phyloP scores from a whole-genome alignment of 2,888 invertebrate species.

The Chrysolina haemoptera region DNA sequence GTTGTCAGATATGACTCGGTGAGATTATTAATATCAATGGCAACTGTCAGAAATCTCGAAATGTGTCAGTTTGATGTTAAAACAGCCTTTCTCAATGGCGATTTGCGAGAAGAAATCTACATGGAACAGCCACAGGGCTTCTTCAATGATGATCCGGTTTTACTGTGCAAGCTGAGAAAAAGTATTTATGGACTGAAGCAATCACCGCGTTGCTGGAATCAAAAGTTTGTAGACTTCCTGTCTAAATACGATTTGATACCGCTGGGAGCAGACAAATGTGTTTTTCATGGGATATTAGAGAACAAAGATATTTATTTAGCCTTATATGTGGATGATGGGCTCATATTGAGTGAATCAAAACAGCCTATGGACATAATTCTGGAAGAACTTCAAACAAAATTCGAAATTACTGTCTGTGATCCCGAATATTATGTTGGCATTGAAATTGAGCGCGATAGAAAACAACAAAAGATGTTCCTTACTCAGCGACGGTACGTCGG shows the following conservation, averaged over 20 bases:
- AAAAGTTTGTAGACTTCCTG: neutral
- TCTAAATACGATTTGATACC: neutral
- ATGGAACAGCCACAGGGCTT: neutral
- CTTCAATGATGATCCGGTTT: neutral
- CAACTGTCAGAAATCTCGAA: neutral
- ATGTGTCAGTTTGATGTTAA: constrained; percentile 13
- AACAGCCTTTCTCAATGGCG: constrained; percentile 4
- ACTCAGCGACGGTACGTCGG: neutral
- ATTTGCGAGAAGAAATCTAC: neutral
- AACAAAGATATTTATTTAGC: neutral
- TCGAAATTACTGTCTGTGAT: constrained; percentile 6
- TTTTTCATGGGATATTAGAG: neutral
- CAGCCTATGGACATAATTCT: neutral
- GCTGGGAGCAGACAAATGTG: neutral
- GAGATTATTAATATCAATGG: neutral
- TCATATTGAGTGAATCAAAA: constrained; percentile 3
- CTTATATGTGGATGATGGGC: neutral
- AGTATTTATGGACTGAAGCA: neutral
- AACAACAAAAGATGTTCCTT: neutral
- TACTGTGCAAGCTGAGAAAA: neutral
- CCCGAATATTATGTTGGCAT: constrained; percentile 15
- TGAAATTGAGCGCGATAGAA: constrained; percentile 4
- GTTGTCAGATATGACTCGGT: neutral
- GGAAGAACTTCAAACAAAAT: neutral
- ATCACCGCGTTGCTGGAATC: neutral